Evolutionary conservation across 37 sponge, comb jelly and placozoan genomes (phyloP).

Genomic region (Hormiphora californensis): DNA sequence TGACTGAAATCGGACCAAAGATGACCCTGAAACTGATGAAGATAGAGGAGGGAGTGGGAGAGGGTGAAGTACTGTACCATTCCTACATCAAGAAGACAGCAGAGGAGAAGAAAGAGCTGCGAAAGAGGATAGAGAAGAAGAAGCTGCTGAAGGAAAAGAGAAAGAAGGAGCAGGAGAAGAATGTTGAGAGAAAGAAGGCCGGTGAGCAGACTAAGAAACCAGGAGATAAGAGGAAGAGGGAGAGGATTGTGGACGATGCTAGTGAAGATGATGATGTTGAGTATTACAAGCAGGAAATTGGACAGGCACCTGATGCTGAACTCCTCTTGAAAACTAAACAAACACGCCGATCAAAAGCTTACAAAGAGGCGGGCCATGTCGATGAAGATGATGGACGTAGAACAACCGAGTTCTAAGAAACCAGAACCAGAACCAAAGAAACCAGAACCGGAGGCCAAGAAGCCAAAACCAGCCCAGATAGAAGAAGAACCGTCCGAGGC

Average conservation of each 20-base stretch:
- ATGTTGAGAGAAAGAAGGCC: slow-evolving; percentile 27
- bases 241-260: background rate
- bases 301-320: slow-evolving; percentile 42
- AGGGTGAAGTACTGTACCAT: slow-evolving; percentile 38
- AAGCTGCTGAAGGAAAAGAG: background rate
- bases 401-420: no score
- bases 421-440: background rate
- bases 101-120: slow-evolving; percentile 37
- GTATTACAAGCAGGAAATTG: slow-evolving; percentile 32
- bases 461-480: no score
- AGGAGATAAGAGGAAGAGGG: background rate
- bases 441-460: no score
- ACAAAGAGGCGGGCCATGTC: no score
- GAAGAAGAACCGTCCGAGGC: no score
- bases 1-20: slow-evolving; percentile 39
- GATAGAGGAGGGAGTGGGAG: slow-evolving; percentile 45
- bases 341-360: background rate
- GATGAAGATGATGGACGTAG: no score
- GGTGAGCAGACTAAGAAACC: background rate
- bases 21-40: slow-evolving; percentile 29
- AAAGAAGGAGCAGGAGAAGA: slow-evolving; percentile 21
- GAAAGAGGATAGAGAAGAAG: slow-evolving; percentile 14
- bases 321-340: background rate
- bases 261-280: slow-evolving; percentile 51
- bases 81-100: slow-evolving; percentile 15